phyloP scores from a whole-genome alignment of 2,113 vertebrate genomes.

The Clarias magur region DNA sequence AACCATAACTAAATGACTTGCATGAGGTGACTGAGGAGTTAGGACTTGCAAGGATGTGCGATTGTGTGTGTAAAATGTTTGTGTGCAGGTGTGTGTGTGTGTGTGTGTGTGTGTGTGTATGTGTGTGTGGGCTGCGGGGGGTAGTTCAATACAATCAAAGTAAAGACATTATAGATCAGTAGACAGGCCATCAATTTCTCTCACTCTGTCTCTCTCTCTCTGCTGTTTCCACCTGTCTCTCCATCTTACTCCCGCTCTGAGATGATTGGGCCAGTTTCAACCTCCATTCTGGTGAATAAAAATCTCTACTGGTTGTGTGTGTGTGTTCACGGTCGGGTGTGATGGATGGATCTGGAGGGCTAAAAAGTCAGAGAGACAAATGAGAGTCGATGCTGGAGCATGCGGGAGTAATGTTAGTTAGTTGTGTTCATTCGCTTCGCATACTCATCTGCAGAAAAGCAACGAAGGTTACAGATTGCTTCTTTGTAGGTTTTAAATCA shows the following conservation, averaged over 20 bases:
- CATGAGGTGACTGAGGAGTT: background rate
- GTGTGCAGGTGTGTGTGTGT: background rate
- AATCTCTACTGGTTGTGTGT: background rate
- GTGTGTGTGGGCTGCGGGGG: background rate
- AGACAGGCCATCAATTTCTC: background rate
- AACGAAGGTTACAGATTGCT: slow-evolving; percentile 29
- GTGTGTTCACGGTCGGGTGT: slow-evolving; percentile 1
- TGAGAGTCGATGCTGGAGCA: background rate
- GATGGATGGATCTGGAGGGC: slow-evolving; percentile 20
- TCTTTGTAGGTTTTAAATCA: slow-evolving; percentile 22
- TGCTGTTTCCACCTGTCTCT: background rate
- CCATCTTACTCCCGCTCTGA: background rate
- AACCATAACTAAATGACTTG: background rate
- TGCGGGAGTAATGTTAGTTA: background rate
- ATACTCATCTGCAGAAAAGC: slow-evolving; percentile 23
- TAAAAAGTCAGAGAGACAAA: slow-evolving; percentile 21
- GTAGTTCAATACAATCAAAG: background rate
- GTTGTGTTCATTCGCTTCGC: background rate
- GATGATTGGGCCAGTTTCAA: background rate
- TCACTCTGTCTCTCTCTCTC: background rate
- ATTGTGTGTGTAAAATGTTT: background rate
- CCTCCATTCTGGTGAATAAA: background rate
- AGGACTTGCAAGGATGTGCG: background rate
- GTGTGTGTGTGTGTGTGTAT: background rate
- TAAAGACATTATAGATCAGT: slow-evolving; percentile 20